Percentiles rank a stretch among this genome's conserved stretches.
Evolutionary conservation across 2,888 invertebrate genomes (phyloP).

Genomic region (Pollenia amentaria): DNA sequence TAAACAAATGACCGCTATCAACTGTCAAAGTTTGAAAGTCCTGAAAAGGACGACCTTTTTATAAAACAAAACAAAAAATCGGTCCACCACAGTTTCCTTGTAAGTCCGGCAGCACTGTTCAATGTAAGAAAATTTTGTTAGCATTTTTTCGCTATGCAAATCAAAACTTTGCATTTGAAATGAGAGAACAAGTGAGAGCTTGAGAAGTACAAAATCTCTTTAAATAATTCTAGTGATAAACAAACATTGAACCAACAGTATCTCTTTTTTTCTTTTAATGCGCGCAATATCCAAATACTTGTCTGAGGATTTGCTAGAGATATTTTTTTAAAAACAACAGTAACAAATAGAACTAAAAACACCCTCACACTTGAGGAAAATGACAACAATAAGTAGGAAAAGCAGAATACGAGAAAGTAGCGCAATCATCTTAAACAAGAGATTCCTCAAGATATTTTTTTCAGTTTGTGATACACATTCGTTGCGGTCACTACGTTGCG

Average conservation of each 20-base stretch:
- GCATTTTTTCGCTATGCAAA: no score
- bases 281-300: conserved; percentile 49
- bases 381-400: conserved; percentile 54
- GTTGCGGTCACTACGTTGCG: not conserved
- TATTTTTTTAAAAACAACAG: not conserved
- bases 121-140: no score
- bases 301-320: conserved; percentile 31
- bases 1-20: no score
- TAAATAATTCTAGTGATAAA: conserved; percentile 19
- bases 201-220: no score
- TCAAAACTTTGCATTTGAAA: no score
- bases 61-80: no score
- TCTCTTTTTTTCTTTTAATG: conserved; percentile 12
- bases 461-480: conserved; percentile 68
- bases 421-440: conserved; percentile 64
- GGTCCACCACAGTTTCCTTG: no score
- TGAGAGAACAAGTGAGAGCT: no score
- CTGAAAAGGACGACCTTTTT: no score
- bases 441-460: conserved; percentile 34
- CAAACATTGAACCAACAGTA: not conserved
- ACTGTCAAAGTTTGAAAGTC: no score
- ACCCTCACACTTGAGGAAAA: conserved; percentile 20
- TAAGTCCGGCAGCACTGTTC: no score
- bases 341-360: conserved; percentile 27
- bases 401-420: conserved; percentile 11